A percentile compares a stretch with the other conserved stretches of the same genome.
phyloP scores from a whole-genome alignment of 2,113 vertebrate species.

The Sapayoa aenigma region DNA sequence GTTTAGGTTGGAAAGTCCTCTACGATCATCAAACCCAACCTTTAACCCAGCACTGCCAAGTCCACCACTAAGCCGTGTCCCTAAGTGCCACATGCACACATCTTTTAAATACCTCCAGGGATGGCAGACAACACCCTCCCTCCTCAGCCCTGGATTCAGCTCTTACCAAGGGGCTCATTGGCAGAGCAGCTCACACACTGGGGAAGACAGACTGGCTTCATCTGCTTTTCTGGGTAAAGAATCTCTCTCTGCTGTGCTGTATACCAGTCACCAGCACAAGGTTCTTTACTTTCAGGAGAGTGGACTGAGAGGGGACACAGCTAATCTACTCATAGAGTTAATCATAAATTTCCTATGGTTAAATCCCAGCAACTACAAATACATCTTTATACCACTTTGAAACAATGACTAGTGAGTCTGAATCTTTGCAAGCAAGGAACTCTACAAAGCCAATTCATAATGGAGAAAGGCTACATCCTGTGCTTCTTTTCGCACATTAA shows the following conservation, averaged over 20 bases:
- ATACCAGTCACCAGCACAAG: not conserved
- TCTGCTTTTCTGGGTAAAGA: not conserved
- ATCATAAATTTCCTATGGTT: not conserved
- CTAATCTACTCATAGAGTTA: not conserved
- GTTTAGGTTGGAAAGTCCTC: not conserved
- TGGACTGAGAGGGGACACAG: not conserved
- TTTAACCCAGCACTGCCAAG: not conserved
- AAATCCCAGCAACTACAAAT: constrained; percentile 11
- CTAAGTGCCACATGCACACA: not conserved
- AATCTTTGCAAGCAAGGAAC: not conserved
- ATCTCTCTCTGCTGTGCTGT: not conserved
- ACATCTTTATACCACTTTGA: not conserved
- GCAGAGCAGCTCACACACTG: not conserved
- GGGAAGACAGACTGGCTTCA: not conserved
- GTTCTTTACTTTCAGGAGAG: not conserved
- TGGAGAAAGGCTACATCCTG: not conserved
- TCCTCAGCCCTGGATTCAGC: not conserved
- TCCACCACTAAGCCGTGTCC: not conserved
- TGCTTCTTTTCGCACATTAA: not conserved
- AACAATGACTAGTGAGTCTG: not conserved
- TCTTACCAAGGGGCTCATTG: not conserved
- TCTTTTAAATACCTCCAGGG: not conserved
- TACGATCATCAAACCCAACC: not conserved
- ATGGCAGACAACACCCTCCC: not conserved
- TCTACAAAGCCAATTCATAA: not conserved